Evolutionary conservation across 2,888 invertebrate genomes (phyloP).

Genomic region (Sycophila texana): DNA sequence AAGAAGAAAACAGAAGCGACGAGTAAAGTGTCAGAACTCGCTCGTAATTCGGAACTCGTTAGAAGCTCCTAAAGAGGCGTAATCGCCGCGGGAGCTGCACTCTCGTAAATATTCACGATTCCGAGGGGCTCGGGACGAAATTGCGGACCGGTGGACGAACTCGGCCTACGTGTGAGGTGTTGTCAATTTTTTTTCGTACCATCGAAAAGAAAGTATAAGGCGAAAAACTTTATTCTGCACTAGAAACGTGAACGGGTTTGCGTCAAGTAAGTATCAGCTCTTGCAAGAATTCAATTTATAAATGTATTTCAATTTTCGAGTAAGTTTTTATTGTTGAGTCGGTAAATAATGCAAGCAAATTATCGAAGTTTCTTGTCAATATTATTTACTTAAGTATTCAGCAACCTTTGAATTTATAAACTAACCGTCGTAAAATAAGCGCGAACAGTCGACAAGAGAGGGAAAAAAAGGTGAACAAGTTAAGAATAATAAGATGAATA

Average conservation of each 20-base stretch:
- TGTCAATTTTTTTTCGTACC: neutral
- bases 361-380: too few relatives aligned
- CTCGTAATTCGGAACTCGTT: conserved; percentile 55
- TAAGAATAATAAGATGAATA: too few relatives aligned
- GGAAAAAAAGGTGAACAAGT: too few relatives aligned
- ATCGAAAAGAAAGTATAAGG: neutral
- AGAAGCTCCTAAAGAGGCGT: conserved; percentile 55
- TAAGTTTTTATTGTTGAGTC: too few relatives aligned
- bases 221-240: neutral
- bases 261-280: too few relatives aligned
- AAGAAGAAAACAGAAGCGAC: conserved; percentile 13
- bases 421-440: too few relatives aligned
- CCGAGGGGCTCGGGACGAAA: neutral
- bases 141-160: neutral
- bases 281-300: too few relatives aligned
- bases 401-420: too few relatives aligned
- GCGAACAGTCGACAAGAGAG: too few relatives aligned
- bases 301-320: too few relatives aligned
- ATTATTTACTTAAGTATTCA: too few relatives aligned
- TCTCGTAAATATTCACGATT: conserved; percentile 53
- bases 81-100: conserved; percentile 45
- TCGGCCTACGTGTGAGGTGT: neutral
- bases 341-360: too few relatives aligned
- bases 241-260: neutral
- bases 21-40: conserved; percentile 44